phyloP scores from a whole-genome alignment of 2,888 invertebrate species.

The Pachydiplax longipennis region DNA sequence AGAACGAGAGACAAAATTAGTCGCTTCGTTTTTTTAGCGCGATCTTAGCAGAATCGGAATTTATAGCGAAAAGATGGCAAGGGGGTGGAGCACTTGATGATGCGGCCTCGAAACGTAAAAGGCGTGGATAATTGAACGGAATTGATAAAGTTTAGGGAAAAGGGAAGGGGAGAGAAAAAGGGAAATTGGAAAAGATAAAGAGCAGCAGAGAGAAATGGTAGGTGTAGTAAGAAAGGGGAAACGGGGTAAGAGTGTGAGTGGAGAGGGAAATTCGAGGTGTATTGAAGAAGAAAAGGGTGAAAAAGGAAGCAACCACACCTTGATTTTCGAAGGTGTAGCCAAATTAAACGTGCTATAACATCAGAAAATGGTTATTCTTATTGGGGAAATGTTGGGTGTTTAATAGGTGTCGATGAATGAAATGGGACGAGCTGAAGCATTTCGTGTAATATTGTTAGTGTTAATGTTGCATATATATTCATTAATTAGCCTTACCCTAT shows the following conservation, averaged over 20 bases:
- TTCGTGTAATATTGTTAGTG: too few species aligned
- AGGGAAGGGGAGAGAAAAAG: neutral
- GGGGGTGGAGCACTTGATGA: neutral
- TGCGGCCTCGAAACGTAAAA: neutral
- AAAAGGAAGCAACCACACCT: too few species aligned
- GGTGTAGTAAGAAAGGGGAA: neutral
- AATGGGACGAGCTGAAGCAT: too few species aligned
- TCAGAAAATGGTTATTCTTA: too few species aligned
- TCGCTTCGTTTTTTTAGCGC: neutral
- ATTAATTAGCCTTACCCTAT: too few species aligned
- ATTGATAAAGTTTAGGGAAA: neutral
- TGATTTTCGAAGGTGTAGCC: too few species aligned
- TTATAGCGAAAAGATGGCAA: neutral
- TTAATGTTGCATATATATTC: too few species aligned
- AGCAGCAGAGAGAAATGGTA: neutral
- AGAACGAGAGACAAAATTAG: neutral
- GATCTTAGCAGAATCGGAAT: neutral
- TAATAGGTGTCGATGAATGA: too few species aligned
- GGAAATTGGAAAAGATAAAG: neutral
- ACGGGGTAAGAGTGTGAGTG: neutral
- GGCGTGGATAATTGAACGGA: constrained; percentile 7
- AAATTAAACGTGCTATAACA: too few species aligned
- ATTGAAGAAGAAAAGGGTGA: neutral
- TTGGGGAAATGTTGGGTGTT: too few species aligned
- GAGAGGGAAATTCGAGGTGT: neutral